Conservation (phyloP, 2,797 vertebrate species). For the Rhyacichthys aspro region DNA sequence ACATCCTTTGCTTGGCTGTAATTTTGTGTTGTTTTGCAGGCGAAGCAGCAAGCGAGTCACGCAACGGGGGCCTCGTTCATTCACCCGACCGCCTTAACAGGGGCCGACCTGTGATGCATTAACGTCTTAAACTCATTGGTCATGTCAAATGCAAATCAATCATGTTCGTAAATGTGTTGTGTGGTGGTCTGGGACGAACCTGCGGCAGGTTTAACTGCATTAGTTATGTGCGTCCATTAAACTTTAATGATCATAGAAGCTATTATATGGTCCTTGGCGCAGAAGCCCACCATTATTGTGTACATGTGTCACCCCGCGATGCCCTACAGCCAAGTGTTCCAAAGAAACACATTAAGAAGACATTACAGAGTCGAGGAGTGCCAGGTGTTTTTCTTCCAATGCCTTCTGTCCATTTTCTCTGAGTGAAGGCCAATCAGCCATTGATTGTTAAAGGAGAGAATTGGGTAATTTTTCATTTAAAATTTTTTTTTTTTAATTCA, state of each 20-base stretch:
- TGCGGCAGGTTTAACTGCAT: conserved; percentile 56
- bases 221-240: conserved; percentile 59
- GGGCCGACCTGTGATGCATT: conserved; percentile 50
- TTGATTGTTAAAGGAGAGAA: too few relatives aligned
- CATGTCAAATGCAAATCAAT: conserved; percentile 67
- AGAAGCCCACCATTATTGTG: conserved; percentile 59
- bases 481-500: too few relatives aligned
- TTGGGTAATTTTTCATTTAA: too few relatives aligned
- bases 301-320: conserved; percentile 63
- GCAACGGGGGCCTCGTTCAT: conserved; percentile 39
- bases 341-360: conserved; percentile 61
- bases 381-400: conserved; percentile 51
- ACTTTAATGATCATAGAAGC: conserved; percentile 41
- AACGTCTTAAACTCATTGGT: conserved; percentile 57
- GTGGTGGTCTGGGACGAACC: conserved; percentile 50
- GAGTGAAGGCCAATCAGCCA: not conserved
- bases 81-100: conserved; percentile 28
- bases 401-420: conserved; percentile 18
- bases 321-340: conserved; percentile 54
- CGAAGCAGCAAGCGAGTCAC: conserved; percentile 42
- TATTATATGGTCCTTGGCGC: conserved; percentile 50
- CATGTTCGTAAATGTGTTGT: conserved; percentile 54
- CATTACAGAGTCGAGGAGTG: conserved; percentile 53
- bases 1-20: conserved; percentile 46
- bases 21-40: conserved; percentile 52